These are phyloP conservation scores for Saimiri boliviensis DNA, from an alignment of 2,113 vertebrate species.

Conservation along the genomic window DNA sequence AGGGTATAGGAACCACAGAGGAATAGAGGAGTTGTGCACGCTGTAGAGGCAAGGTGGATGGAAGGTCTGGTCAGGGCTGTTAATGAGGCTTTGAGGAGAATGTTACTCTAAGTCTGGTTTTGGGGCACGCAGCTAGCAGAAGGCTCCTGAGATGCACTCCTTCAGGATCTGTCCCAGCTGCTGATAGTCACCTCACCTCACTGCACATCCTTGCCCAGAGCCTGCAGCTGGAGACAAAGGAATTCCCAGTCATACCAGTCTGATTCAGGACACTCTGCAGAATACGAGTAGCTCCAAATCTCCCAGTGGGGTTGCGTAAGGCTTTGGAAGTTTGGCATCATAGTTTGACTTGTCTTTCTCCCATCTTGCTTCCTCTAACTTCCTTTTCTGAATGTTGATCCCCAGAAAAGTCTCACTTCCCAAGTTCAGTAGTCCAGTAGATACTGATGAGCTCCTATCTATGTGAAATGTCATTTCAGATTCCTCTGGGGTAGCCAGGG, in stretches of 20 bases:
- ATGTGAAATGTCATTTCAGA: too few relatives aligned
- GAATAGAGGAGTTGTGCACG: fast-evolving
- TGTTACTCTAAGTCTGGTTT: not conserved
- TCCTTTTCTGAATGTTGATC: not conserved
- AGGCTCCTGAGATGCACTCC: not conserved
- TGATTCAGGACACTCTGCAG: too few relatives aligned
- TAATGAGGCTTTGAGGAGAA: not conserved
- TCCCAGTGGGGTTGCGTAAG: not conserved
- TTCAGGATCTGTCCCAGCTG: not conserved
- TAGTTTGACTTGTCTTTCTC: too few relatives aligned
- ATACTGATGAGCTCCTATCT: too few relatives aligned
- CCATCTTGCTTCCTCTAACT: not conserved
- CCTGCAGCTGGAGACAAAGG: too few relatives aligned
- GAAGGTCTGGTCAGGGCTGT: fast-evolving
- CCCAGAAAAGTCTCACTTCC: not conserved
- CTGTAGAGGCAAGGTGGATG: not conserved
- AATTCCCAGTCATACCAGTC: not conserved
- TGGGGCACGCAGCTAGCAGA: not conserved
- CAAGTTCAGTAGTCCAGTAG: too few relatives aligned
- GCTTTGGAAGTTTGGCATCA: not conserved
- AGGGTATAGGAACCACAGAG: not conserved
- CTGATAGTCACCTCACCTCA: not conserved
- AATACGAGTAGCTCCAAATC: fast-evolving
- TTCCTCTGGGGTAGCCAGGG: too few relatives aligned
- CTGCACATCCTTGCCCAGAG: not conserved